Evolutionary conservation across 2,888 invertebrate genomes (phyloP), one percentile per base, ranked within the genome.

Genomic region (Peribatodes rhomboidaria): DNA sequence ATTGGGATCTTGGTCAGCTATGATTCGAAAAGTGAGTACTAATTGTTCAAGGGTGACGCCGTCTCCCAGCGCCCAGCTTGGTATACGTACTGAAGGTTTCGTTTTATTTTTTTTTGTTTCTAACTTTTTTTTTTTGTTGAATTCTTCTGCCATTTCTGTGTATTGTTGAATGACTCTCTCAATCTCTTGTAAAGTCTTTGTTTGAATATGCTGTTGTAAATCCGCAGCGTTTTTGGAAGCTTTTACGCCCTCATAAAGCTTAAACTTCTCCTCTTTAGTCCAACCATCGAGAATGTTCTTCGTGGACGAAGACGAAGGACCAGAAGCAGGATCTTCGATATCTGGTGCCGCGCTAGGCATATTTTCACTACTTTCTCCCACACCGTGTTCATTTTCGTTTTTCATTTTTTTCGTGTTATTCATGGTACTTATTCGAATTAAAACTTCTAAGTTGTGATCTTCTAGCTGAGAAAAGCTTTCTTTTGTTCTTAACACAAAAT

Each of bases 1-100:
- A 1, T 82, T n/a, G n/a, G n/a, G 71, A 69, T 92, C 92, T 65
- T 85, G 79, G 11, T 91, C 86, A n/a, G 90, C 90, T 27, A 93
- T 88, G 14, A 90, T 68, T 20, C 89, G 78, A 1, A 93, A 57
- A 0, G 90, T 90, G 9, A 80, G 77, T 2, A 85, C 73, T 1
- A 89, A 78, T 0, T 89, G 85, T n/a, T 81, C 78, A 27, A 74
- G 83, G 2, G 63, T 69, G n/a, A 83, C 67, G 1, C 75, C 70
- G 39, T 89, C 84, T 11, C 82, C 83, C 33, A 92, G 72, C 39
- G 83, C n/a, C n/a, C n/a, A 61, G 61, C 86, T 73, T 4, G 81
- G 75, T 35, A 91, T 62, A 0, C 91, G 90, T 10, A 82, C 74
- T 1, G 76, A 69, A 0, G 80, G 73, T 31, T 71, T 64, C 2